These are phyloP conservation scores for Diploscapter pachys DNA, from an alignment of 1,140 invertebrate species.

Conservation along the genomic window DNA sequence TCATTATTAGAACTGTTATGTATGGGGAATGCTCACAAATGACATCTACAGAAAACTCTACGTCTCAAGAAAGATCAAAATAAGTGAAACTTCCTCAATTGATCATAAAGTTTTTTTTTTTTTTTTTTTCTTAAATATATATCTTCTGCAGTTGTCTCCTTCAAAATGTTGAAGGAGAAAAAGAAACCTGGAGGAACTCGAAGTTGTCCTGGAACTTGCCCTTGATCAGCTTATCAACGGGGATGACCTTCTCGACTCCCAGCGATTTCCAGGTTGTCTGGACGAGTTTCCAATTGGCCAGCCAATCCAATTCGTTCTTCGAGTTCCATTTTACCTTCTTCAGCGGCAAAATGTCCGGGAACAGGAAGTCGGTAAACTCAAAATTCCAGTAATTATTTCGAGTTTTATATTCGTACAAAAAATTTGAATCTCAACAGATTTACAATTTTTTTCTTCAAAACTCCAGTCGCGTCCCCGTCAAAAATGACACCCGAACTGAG, in stretches of 20 bases:
- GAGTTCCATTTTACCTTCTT: conserved; percentile 98
- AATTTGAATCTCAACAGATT: background rate
- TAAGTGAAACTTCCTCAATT: too few species aligned
- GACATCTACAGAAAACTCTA: too few species aligned
- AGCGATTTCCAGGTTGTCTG: conserved; percentile 95
- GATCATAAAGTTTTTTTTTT: too few species aligned
- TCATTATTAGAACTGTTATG: too few species aligned
- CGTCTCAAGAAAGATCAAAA: too few species aligned
- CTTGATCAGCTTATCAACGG: conserved; percentile 93
- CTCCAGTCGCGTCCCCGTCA: background rate
- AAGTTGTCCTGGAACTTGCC: conserved; percentile 98
- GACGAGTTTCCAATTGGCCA: conserved; percentile 96
- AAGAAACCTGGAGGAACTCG: conserved; percentile 75
- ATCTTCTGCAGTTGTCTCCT: too few species aligned
- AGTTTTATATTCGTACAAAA: conserved; percentile 24
- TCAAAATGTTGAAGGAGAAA: too few species aligned
- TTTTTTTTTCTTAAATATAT: too few species aligned
- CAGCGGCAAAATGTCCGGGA: conserved; percentile 78
- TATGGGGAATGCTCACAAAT: too few species aligned
- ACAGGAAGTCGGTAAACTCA: conserved; percentile 99
- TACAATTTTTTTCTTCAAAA: background rate
- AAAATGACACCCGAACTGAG: too few species aligned
- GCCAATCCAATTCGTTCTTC: conserved; percentile 97
- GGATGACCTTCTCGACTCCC: conserved; percentile 96
- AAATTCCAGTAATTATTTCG: conserved; percentile 79